Evolutionary conservation across 2,113 vertebrate species (phyloP).

Genomic region (Nerophis lumbriciformis): DNA sequence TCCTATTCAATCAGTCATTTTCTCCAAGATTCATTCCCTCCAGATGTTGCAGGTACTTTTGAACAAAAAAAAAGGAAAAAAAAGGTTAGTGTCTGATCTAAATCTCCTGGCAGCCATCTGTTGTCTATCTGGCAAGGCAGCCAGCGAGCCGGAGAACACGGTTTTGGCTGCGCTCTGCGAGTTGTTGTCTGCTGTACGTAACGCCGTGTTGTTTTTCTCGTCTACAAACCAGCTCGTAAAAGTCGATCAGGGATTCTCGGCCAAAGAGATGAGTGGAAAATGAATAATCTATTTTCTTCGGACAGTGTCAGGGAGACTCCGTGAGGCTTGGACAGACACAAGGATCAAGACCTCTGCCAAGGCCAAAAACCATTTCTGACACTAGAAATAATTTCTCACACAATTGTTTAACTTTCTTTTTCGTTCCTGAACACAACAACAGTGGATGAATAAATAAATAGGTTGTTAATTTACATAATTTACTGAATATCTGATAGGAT

Average conservation of each 20-base stretch:
- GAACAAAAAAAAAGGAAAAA: slow-evolving; percentile 15
- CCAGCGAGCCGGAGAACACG: slow-evolving; percentile 15
- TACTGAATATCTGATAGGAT: no score
- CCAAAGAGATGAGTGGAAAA: no score
- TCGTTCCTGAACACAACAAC: no score
- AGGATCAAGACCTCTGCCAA: background rate
- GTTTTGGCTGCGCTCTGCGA: slow-evolving; percentile 21
- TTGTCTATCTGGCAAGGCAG: slow-evolving; percentile 28
- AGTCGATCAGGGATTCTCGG: background rate
- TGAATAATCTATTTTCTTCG: slow-evolving; percentile 19
- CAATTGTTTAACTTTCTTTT: no score
- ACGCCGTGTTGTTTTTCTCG: slow-evolving; percentile 20
- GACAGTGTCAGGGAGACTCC: slow-evolving; percentile 22
- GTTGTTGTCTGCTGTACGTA: slow-evolving; percentile 33
- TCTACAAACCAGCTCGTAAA: background rate
- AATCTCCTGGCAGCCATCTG: slow-evolving; percentile 47
- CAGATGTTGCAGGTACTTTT: slow-evolving; percentile 20
- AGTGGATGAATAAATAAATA: no score
- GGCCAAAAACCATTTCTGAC: no score
- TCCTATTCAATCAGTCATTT: slow-evolving; percentile 24
- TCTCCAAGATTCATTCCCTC: slow-evolving; percentile 28
- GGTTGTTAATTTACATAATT: no score
- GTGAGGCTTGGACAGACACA: no score
- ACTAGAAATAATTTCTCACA: no score
- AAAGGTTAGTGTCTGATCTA: slow-evolving; percentile 45